Base-by-base conservation (phyloP, 1,140 invertebrate genomes). In the Diabrotica virgifera region DNA sequence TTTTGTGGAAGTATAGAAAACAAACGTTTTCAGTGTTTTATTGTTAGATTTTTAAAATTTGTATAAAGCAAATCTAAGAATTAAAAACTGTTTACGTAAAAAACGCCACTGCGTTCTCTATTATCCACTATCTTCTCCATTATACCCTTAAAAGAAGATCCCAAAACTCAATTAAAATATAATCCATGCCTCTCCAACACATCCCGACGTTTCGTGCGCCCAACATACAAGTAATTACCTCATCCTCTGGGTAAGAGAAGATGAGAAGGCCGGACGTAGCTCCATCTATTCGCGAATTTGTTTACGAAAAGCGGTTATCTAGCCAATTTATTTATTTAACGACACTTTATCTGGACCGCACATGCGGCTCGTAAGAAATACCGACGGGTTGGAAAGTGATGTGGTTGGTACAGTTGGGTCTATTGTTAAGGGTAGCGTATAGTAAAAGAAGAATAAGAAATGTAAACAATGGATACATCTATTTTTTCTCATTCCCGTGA, bases 311-410 rank as follows among this genome's bases (percentile, higher is more conserved):
- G 40, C 40, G 40, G 40, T 46, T 46, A 46, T 46, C 40, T 46
- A n/a, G n/a, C 40, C 40, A 46, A 46, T 46, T 46, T n/a, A 46
- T 46, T 46, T 55, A 55, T 55, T 55, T 55, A 55, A 55, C 53
- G 53, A 56, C 54, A 52, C 40, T 62, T 59, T 57, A 35, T 63
- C 59, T 55, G 61, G 50, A 51, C 46, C 37, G 66, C 62, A 64
- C 66, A 64, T 65, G 62, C 57, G 63, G 52, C 59, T 62, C 52
- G 12, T 38, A 64, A 58, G 55, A 61, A 60, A 57, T 14, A 56
- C 56, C 59, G 59, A 37, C 63, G 24, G 24, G 24, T 24, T 24
- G 24, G 24, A 24, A 24, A 24, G 1, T 24, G 24, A 24, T 24
- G 24, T 24, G 24, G 24, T 24, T 24, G 24, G 24, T 24, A 1